These are phyloP conservation scores for Takifugu ocellatus DNA, from an alignment of 2,797 vertebrate species.

Conservation along the genomic window DNA sequence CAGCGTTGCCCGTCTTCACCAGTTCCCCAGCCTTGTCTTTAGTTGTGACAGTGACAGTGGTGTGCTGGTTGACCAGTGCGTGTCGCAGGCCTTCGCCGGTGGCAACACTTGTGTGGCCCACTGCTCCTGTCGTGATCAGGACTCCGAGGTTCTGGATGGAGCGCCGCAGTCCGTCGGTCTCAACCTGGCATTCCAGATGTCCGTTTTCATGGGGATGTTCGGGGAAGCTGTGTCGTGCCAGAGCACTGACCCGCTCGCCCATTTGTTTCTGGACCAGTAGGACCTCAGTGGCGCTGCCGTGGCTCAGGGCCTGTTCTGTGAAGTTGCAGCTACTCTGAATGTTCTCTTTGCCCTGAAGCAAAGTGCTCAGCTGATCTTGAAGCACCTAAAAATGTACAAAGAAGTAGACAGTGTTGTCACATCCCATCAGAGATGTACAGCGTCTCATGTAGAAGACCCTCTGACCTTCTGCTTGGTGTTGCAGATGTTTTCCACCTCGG, in stretches of 20 bases:
- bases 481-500: slow-evolving; percentile 86
- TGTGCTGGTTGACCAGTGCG: slow-evolving; percentile 85
- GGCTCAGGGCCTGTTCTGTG: slow-evolving; percentile 87
- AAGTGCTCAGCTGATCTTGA: slow-evolving; percentile 81
- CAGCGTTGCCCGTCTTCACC: slow-evolving; percentile 86
- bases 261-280: slow-evolving; percentile 93
- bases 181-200: slow-evolving; percentile 86
- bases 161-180: slow-evolving; percentile 86
- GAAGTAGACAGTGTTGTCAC: neutral
- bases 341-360: slow-evolving; percentile 91
- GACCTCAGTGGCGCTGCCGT: slow-evolving; percentile 81
- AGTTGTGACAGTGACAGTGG: slow-evolving; percentile 88
- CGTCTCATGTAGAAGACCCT: neutral
- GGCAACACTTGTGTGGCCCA: slow-evolving; percentile 88
- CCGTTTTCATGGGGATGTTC: slow-evolving; percentile 89
- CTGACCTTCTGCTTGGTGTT: slow-evolving; percentile 73
- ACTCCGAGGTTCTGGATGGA: slow-evolving; percentile 92
- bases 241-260: slow-evolving; percentile 87
- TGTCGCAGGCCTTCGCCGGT: slow-evolving; percentile 90
- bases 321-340: slow-evolving; percentile 94
- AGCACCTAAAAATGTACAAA: slow-evolving; percentile 76
- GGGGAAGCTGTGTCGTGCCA: slow-evolving; percentile 84
- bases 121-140: slow-evolving; percentile 87
- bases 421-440: neutral
- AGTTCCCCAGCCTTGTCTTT: slow-evolving; percentile 93